phyloP scores from a whole-genome alignment of 2,113 vertebrate species.

The Odocoileus hemionus region DNA sequence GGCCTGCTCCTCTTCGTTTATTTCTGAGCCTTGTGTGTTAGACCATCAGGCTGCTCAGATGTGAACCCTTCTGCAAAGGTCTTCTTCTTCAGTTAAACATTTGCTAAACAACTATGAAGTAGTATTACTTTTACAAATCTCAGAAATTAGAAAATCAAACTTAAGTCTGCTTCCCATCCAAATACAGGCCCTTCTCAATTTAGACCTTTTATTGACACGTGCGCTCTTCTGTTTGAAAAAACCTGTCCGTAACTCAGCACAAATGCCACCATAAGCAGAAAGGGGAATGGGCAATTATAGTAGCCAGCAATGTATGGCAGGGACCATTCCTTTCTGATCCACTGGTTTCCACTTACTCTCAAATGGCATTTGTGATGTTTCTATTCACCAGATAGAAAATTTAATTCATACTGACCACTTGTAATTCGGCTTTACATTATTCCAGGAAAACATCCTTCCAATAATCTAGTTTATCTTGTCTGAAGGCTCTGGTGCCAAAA shows the following conservation, averaged over 20 bases:
- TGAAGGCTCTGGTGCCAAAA: constrained; percentile 9
- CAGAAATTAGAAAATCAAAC: constrained; percentile 30
- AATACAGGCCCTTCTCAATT: constrained; percentile 24
- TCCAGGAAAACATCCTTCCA: constrained; percentile 6
- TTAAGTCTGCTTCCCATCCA: background rate
- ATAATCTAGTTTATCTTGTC: background rate
- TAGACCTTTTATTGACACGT: constrained; percentile 21
- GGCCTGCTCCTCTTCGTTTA: background rate
- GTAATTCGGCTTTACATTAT: constrained; percentile 33
- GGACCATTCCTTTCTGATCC: constrained; percentile 21
- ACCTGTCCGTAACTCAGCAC: background rate
- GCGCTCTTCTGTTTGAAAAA: constrained; percentile 15
- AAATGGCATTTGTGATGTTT: constrained; percentile 17
- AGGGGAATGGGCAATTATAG: background rate
- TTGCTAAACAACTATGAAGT: background rate
- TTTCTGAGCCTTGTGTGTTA: constrained; percentile 8
- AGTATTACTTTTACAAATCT: constrained; percentile 28
- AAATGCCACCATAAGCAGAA: constrained; percentile 29
- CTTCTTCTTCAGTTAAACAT: background rate
- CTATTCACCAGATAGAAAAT: constrained; percentile 32
- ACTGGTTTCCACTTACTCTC: constrained; percentile 10
- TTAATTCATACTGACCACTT: constrained; percentile 25
- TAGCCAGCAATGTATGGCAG: background rate
- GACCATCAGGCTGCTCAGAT: background rate
- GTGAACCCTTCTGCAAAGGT: background rate